Conservation (phyloP, 2,113 vertebrate genomes). For the Rhombomys opimus region DNA sequence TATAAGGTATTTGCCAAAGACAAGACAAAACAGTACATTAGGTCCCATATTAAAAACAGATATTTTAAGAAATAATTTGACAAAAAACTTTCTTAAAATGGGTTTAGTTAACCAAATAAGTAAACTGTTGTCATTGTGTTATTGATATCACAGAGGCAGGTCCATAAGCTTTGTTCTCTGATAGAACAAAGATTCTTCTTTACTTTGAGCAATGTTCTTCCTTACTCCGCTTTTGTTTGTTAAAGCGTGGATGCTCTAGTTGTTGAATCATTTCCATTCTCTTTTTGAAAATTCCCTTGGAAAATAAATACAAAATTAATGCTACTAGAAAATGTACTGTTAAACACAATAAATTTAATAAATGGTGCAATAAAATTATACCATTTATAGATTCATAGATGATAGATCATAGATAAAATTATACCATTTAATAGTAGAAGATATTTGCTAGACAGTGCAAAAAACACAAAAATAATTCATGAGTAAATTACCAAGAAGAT, state of each 20-base stretch:
- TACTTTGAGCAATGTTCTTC: neutral
- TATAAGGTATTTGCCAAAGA: neutral
- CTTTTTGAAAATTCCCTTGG: neutral
- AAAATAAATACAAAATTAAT: neutral
- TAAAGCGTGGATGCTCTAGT: neutral
- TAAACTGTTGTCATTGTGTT: neutral
- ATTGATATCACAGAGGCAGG: neutral
- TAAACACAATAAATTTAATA: neutral
- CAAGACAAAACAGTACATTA: neutral
- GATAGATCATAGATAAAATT: too few relatives aligned
- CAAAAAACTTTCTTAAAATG: neutral
- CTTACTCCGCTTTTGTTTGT: neutral
- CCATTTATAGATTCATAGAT: too few relatives aligned
- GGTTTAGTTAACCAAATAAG: neutral
- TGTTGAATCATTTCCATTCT: neutral
- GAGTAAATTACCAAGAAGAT: neutral
- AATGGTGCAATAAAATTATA: too few relatives aligned
- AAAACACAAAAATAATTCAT: neutral
- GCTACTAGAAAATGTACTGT: neutral
- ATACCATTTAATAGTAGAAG: neutral
- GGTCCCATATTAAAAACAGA: neutral
- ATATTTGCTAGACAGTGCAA: neutral
- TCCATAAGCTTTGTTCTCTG: neutral
- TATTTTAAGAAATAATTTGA: neutral
- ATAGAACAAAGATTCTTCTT: neutral